Evolutionary conservation across 2,888 invertebrate genomes (phyloP).

Genomic region (Adineta ricciae): DNA sequence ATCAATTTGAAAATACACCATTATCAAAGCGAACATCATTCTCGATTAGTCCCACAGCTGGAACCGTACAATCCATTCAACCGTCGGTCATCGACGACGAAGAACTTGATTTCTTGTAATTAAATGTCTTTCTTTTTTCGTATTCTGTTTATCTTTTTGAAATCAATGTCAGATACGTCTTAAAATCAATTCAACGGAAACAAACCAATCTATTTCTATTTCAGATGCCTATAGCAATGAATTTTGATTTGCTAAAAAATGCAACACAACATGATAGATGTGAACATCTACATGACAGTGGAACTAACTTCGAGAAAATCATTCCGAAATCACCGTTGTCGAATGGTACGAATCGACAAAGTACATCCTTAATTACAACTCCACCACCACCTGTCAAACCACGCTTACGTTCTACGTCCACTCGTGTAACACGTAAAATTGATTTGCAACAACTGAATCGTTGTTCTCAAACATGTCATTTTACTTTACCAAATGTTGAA

Average conservation of each 20-base stretch:
- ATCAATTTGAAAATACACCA: not conserved
- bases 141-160: not conserved
- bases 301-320: not conserved
- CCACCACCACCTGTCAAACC: not conserved
- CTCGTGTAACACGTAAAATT: not conserved
- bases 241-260: not conserved
- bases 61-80: not conserved
- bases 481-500: not conserved
- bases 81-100: not conserved
- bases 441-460: not conserved
- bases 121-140: not conserved
- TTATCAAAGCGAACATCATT: not conserved
- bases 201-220: not conserved
- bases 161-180: not conserved
- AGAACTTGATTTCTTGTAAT: not conserved
- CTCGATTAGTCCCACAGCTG: not conserved
- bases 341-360: not conserved
- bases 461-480: not conserved
- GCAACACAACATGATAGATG: not conserved
- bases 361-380: not conserved
- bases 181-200: not conserved
- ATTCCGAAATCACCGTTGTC: not conserved
- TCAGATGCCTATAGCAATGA: not conserved
- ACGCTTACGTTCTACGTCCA: not conserved
- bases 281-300: not conserved